These are phyloP conservation scores for Lycocorax pyrrhopterus DNA, from an alignment of 2,113 vertebrate species.

Conservation along the genomic window DNA sequence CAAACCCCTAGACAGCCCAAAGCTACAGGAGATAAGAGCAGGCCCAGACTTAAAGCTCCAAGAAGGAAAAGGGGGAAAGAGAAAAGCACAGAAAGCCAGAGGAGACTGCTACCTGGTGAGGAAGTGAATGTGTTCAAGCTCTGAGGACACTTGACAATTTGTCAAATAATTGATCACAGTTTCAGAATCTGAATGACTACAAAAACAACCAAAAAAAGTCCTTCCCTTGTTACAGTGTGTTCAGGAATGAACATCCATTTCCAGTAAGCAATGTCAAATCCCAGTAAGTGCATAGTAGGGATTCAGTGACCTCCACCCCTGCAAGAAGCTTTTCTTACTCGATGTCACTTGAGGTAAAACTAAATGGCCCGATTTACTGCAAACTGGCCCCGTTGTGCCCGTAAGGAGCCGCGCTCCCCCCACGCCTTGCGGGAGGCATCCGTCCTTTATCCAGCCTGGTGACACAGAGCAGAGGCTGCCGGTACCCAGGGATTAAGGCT, in stretches of 20 bases:
- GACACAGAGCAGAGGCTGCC: conserved; percentile 5
- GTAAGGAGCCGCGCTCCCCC: not conserved
- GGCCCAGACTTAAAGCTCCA: conserved; percentile 52
- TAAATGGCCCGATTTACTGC: conserved; percentile 30
- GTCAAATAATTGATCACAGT: conserved; percentile 74
- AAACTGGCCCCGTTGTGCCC: conserved; percentile 23
- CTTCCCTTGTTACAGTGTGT: conserved; percentile 67
- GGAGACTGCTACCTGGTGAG: conserved; percentile 35
- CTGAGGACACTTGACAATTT: conserved; percentile 61
- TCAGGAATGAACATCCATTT: conserved; percentile 47
- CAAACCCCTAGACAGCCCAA: conserved; percentile 43
- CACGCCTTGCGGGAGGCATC: not conserved
- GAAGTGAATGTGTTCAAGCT: conserved; percentile 56
- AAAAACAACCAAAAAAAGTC: conserved; percentile 50
- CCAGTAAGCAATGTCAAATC: conserved; percentile 65
- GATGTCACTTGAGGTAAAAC: conserved; percentile 75
- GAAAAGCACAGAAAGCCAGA: not conserved
- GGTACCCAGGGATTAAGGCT: conserved; percentile 43
- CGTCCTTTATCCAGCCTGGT: not conserved
- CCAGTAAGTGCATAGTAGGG: conserved; percentile 72
- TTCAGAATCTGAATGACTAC: conserved; percentile 67
- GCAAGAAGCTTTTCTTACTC: conserved; percentile 45
- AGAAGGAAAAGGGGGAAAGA: conserved; percentile 20
- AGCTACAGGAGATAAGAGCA: conserved; percentile 53
- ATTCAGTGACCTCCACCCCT: conserved; percentile 63